Evolutionary conservation across 1,140 invertebrate genomes (phyloP).

Genomic region (Drosophila pseudoobscura): DNA sequence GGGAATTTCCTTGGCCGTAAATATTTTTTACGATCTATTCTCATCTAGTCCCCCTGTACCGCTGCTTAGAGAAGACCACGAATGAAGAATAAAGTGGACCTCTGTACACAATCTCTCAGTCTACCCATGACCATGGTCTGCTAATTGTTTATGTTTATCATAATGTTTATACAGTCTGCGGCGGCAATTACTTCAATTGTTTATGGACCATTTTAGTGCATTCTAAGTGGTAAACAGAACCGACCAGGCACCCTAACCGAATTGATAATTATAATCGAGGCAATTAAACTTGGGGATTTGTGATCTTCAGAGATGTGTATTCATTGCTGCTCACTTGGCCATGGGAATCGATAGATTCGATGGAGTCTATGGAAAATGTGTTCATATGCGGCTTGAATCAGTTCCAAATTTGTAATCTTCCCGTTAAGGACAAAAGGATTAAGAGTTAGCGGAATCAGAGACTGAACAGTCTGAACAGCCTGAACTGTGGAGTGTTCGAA

Average conservation of each 20-base stretch:
- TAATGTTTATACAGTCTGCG: constrained; percentile 33
- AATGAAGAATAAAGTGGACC: no score
- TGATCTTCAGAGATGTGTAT: neutral
- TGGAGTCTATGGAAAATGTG: no score
- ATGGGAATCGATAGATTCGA: no score
- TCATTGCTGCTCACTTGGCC: neutral
- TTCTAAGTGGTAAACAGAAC: constrained; percentile 22
- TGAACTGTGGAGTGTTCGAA: no score
- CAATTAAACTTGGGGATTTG: constrained; percentile 7
- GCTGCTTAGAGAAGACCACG: no score
- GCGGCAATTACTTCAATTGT: constrained; percentile 27
- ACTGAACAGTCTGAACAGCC: no score
- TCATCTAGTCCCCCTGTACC: neutral
- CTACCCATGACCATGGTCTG: neutral
- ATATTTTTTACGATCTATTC: constrained; percentile 29
- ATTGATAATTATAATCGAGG: neutral
- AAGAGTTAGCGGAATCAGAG: no score
- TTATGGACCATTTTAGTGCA: constrained; percentile 29
- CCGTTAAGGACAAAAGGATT: no score
- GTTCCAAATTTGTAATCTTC: no score
- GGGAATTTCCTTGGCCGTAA: constrained; percentile 23
- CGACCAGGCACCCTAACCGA: neutral
- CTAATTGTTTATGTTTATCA: constrained; percentile 34
- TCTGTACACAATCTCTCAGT: neutral
- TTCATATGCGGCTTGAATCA: no score